phyloP scores from a whole-genome alignment of 2,888 invertebrate genomes.

The Nomada ferruginata region DNA sequence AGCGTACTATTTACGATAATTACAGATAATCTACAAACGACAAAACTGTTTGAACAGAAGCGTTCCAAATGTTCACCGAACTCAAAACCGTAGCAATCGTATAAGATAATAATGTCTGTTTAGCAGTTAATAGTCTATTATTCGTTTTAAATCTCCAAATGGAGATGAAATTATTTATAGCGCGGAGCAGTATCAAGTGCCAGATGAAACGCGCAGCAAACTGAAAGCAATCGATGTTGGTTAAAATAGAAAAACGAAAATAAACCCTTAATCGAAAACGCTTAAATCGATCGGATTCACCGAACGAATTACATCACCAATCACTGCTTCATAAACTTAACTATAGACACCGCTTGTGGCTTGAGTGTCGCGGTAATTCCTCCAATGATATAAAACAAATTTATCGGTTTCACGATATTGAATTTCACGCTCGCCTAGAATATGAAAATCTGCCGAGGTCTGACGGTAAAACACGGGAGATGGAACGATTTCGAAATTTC shows the following conservation, averaged over 20 bases:
- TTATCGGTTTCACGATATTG: not conserved
- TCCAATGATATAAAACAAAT: not conserved
- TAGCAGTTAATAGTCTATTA: not conserved
- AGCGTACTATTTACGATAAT: conserved; percentile 23
- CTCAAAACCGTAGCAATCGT: not conserved
- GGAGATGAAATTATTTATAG: too few relatives aligned
- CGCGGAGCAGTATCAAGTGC: not conserved
- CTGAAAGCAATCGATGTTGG: not conserved
- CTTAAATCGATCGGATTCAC: not conserved
- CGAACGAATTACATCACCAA: conserved; percentile 6
- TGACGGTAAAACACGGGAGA: not conserved
- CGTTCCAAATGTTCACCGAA: not conserved
- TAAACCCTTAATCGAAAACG: not conserved
- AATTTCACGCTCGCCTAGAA: not conserved
- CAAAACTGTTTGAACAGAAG: conserved; percentile 11
- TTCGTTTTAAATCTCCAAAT: not conserved
- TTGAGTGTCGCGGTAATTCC: too few relatives aligned
- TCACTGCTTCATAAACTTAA: too few relatives aligned
- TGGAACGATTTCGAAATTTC: not conserved
- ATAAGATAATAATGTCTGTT: not conserved
- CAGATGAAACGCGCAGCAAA: not conserved
- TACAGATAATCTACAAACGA: not conserved
- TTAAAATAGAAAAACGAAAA: not conserved
- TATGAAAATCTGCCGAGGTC: not conserved
- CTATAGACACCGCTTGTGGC: too few relatives aligned